Evolutionary conservation across 2,113 vertebrate species (phyloP), one percentile per base, ranked within the genome.

Genomic region (Aptenodytes patagonicus): DNA sequence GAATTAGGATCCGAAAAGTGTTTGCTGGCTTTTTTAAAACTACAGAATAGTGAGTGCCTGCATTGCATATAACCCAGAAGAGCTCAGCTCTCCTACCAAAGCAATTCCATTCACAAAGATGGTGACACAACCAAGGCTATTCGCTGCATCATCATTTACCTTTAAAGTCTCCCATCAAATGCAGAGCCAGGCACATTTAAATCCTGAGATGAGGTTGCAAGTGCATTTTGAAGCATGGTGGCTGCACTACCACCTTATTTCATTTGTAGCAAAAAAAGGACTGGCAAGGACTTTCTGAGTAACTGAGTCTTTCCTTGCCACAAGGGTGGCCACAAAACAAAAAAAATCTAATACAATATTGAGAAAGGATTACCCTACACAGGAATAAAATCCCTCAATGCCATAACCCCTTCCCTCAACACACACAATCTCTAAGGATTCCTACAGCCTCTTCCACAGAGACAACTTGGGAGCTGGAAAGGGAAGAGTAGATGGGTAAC

Each of bases 321-420:
- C 7, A 36, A 40, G 0, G 0, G 18, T 57, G 34, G 22, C 5
- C 62, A 40, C 13, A 7, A 42, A 42, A 42, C 42, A 42, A n/a
- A 75, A 18, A 44, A 65, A 29, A 44, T 11, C 3, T 10, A n/a
- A 83, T 17, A n/a, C 14, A 36, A 32, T 36, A 38, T 17, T 83
- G 49, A 72, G 6, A 72, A 91, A 44, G 18, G 44, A 49, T 69
- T 76, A 38, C 8, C 46, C 20, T 52, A 58, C n/a, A 57, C 5
- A 54, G 60, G 18, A 89, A 51, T 54, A 42, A 85, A 93, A 71
- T 21, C 32, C 9, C 16, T 57, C 25, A 51, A 2, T 32, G 32
- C 20, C 32, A 36, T 32, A 54, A 62, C 9, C 7, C 25, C 21
- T 38, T 64, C 40, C 54, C 11, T 46, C 21, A 82, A 17, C 25